Evolutionary conservation across 2,797 vertebrate genomes (phyloP).

Genomic region (Sparidentex hasta): DNA sequence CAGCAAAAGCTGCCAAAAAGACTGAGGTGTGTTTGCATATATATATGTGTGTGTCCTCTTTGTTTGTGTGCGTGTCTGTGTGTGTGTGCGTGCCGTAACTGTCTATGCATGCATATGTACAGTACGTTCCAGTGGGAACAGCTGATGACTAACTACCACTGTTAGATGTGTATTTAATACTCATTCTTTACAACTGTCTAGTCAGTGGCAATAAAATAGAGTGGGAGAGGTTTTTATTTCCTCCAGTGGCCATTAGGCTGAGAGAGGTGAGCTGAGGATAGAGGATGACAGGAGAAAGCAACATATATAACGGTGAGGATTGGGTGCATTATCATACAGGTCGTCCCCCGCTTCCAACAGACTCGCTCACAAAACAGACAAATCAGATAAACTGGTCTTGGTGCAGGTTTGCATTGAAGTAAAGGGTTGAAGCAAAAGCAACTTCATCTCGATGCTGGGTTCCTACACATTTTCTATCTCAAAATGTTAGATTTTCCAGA

Average conservation of each 20-base stretch:
- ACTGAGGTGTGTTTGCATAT: slow-evolving; percentile 50
- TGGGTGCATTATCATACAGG: neutral
- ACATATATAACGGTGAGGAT: neutral
- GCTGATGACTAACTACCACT: slow-evolving; percentile 39
- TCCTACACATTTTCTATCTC: too few species aligned
- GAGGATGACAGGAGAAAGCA: neutral
- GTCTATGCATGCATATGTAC: slow-evolving; percentile 1
- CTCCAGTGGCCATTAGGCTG: slow-evolving; percentile 9
- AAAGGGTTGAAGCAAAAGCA: neutral
- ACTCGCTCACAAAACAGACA: neutral
- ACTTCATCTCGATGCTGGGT: too few species aligned
- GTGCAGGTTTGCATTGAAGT: neutral
- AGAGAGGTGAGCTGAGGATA: slow-evolving; percentile 47
- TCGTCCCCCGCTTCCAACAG: neutral
- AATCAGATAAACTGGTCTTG: neutral
- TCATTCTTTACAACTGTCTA: slow-evolving; percentile 24
- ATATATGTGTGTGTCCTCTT: slow-evolving; percentile 17
- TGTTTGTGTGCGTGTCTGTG: too few species aligned
- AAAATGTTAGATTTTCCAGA: too few species aligned
- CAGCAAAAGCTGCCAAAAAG: slow-evolving; percentile 63
- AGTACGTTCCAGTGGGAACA: slow-evolving; percentile 15
- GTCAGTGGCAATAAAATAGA: slow-evolving; percentile 13
- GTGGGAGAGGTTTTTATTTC: neutral
- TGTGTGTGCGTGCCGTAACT: neutral
- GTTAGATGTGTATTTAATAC: slow-evolving; percentile 52